Percentiles rank a stretch among this genome's conserved stretches.
phyloP scores from a whole-genome alignment of 1,140 invertebrate species.

The Lepidurus packardi region DNA sequence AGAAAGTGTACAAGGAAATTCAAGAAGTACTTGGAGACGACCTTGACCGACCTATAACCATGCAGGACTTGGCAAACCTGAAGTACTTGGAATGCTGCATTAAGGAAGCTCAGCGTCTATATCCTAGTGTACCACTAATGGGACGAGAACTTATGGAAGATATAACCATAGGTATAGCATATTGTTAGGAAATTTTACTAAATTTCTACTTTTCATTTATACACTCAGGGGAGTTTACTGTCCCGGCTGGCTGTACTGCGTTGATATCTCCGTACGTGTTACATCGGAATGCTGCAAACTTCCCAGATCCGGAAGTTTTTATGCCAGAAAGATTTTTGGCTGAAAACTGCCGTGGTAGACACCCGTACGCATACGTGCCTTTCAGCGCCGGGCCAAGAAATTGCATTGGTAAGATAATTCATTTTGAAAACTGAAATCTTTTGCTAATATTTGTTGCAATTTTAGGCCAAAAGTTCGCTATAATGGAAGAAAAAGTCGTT shows the following conservation, averaged over 20 bases:
- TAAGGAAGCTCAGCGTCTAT: conserved; percentile 59
- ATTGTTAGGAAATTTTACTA: not conserved
- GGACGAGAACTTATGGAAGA: conserved; percentile 42
- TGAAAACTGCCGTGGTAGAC: conserved; percentile 52
- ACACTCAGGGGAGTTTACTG: conserved; percentile 24
- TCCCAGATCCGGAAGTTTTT: conserved; percentile 59
- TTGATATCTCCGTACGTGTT: conserved; percentile 49
- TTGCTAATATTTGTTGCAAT: not conserved
- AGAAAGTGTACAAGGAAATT: conserved; percentile 45
- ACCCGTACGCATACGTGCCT: conserved; percentile 63
- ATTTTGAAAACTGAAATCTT: not conserved
- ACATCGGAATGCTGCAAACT: conserved; percentile 47
- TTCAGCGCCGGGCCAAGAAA: conserved; percentile 71
- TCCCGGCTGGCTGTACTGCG: conserved; percentile 47
- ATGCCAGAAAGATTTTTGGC: conserved; percentile 50
- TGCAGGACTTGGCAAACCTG: conserved; percentile 60
- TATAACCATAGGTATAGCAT: conserved; percentile 32
- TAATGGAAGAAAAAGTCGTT: conserved; percentile 53
- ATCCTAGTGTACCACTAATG: conserved; percentile 49
- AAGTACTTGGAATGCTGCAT: conserved; percentile 62
- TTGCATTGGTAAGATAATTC: conserved; percentile 56
- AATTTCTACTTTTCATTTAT: conserved; percentile 22
- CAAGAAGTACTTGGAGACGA: conserved; percentile 48
- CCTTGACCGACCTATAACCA: conserved; percentile 48
- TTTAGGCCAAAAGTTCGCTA: conserved; percentile 51